Evolutionary conservation across 2,888 invertebrate genomes (phyloP).

Genomic region (Dryobota labecula): DNA sequence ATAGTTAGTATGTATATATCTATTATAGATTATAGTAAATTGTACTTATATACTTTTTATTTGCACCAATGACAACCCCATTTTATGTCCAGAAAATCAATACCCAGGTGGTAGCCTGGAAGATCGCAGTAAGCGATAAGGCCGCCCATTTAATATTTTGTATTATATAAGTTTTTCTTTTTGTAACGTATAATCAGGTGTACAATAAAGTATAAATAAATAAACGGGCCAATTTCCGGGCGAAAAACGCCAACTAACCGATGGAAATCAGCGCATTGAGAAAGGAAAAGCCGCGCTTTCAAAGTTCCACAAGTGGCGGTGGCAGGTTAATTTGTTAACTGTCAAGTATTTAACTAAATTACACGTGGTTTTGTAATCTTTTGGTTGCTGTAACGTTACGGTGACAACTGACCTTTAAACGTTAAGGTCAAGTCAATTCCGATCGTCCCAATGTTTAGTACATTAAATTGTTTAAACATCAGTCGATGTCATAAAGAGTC

Average conservation of each 20-base stretch:
- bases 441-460: slow-evolving; percentile 23
- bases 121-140: too few relatives aligned
- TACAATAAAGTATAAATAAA: too few relatives aligned
- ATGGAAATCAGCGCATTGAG: slow-evolving; percentile 21
- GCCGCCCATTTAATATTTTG: too few relatives aligned
- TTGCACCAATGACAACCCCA: too few relatives aligned
- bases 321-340: slow-evolving; percentile 36
- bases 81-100: too few relatives aligned
- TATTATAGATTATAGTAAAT: too few relatives aligned
- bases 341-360: slow-evolving; percentile 33
- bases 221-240: not conserved
- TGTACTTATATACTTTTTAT: too few relatives aligned
- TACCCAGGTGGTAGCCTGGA: too few relatives aligned
- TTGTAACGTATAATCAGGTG: too few relatives aligned
- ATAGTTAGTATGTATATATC: too few relatives aligned
- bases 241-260: slow-evolving; percentile 27
- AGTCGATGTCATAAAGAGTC: not conserved
- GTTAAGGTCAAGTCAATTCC: slow-evolving; percentile 37
- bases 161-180: too few relatives aligned
- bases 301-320: slow-evolving; percentile 20
- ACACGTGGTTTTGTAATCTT: slow-evolving; percentile 49
- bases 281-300: slow-evolving; percentile 16
- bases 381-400: slow-evolving; percentile 31
- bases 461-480: not conserved
- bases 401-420: slow-evolving; percentile 43